These are phyloP conservation scores for Trichopoda pennipes DNA, from an alignment of 2,888 invertebrate species.

Conservation along the genomic window DNA sequence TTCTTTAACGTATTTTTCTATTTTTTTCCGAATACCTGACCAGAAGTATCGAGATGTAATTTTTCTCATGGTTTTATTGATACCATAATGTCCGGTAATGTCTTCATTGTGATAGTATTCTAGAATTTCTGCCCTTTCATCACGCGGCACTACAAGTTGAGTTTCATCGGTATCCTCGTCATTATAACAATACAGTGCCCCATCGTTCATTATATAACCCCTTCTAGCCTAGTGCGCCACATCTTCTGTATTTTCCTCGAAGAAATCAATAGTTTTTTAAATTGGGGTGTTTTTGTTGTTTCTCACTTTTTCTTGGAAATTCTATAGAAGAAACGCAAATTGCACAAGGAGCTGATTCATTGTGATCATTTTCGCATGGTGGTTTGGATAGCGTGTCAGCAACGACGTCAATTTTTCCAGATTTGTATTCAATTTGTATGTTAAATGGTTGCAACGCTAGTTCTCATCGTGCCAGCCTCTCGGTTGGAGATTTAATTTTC, in stretches of 20 bases:
- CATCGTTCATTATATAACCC: constrained; percentile 8
- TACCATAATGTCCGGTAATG: constrained; percentile 49
- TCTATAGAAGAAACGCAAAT: background rate
- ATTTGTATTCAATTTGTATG: constrained; percentile 76
- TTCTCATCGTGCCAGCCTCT: no score
- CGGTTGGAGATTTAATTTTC: no score
- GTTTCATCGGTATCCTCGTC: constrained; percentile 38
- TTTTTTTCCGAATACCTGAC: constrained; percentile 15
- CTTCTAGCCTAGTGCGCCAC: constrained; percentile 33
- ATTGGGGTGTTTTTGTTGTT: constrained; percentile 32
- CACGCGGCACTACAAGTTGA: constrained; percentile 4
- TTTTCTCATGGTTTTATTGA: constrained; percentile 18
- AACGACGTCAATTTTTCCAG: constrained; percentile 75
- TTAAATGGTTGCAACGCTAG: constrained; percentile 76
- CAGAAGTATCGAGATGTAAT: constrained; percentile 29
- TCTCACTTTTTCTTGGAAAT: constrained; percentile 28
- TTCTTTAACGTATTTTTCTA: constrained; percentile 27
- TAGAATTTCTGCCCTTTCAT: background rate
- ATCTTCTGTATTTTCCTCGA: constrained; percentile 27
- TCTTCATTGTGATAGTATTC: background rate
- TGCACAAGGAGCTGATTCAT: no score
- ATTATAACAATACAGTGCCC: background rate
- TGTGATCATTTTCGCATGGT: constrained; percentile 16
- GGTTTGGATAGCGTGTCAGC: constrained; percentile 63
- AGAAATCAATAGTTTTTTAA: constrained; percentile 28